Evolutionary conservation across 2,888 invertebrate species (phyloP), one percentile per base, ranked within the genome.

Genomic region (Lypha dubia): DNA sequence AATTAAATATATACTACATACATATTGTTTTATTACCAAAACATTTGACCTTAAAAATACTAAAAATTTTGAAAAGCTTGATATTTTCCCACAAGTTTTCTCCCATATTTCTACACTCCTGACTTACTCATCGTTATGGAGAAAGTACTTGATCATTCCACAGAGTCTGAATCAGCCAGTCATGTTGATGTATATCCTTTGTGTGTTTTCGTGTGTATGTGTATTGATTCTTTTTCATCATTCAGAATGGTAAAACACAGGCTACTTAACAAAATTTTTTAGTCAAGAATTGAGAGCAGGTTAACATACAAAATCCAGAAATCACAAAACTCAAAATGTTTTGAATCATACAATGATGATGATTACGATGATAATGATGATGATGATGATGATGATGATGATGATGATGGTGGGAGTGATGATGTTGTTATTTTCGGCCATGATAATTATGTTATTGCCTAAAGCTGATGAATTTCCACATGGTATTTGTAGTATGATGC

Each of bases 261-360:
- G 81, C 84, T 81, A 84, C 84, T 84, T 81, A 81, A 81, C 73
- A 68, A 53, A 68, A 44, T 68, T 65, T 63, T 62, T 17, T 70
- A 44, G 56, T n/a, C 41, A 56, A 46, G 9, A 28, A 20, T 63
- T 53, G n/a, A 62, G 46, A 68, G 53, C 17, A 44, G 73, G 60
- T 53, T 44, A 24, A 35, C 22, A 76, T 24, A 53, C 35, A 65
- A 62, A 79, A 84, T 76, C 49, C 67, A 76, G 20, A 80, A 80
- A 80, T 80, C 83, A 83, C 58, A 79, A 80, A 80, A 75, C 41
- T 65, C 73, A 51, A 84, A 84, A 74, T 84, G 49, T 81, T 77
- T 56, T 49, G 49, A 68, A 80, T 77, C 76, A 77, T 44, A 81
- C 60, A 56, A 63, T 53, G 46, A 58, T 58, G 73, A 73, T 46